Base-by-base conservation (phyloP, 2,797 vertebrate species). In the Dryobates pubescens region DNA sequence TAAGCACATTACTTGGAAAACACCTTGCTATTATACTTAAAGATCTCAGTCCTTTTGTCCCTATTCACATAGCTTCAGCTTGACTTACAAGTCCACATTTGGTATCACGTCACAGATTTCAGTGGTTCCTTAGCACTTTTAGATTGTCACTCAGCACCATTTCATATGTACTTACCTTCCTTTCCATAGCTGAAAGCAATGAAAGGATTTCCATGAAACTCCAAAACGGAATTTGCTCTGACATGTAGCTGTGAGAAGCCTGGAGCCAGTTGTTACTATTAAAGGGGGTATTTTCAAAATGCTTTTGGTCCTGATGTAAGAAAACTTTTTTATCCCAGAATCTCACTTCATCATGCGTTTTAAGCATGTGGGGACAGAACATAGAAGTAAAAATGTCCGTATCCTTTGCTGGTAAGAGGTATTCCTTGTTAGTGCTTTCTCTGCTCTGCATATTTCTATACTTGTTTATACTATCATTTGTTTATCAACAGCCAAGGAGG, bases 401-500 rank as follows among this genome's bases (percentile, higher is more conserved):
- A 8, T 29, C 8, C 62, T 92, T 84, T 65, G 47, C 56, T 80
- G 20, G 17, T 54, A 53, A 84, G 29, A 63, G 38, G 1, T 27
- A 62, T 59, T 70, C 27, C 36, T 75, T 61, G 14, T 69, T 51
- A 63, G 14, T 78, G 15, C 63, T 92, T 90, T 53, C n/a, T 45
- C 20, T 59, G 51, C 30, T 82, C 41, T 87, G 30, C 32, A 43
- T 82, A 77, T 77, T 85, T 78, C 36, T 62, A 0, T 53, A 17
- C 62, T 83, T 10, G 24, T 20, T 93, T 87, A 54, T 9, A 45
- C 62, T 86, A 62, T 65, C 81, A 69, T 69, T 86, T 92, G 29
- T 88, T 94, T 91, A 71, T 89, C 85, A 88, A 54, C 58, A 91
- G 77, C 54, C 81, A 72, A 80, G 41, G 32, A 84, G 69, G 93